Conservation (phyloP, 2,888 invertebrate species). For the Cephalotes varians region DNA sequence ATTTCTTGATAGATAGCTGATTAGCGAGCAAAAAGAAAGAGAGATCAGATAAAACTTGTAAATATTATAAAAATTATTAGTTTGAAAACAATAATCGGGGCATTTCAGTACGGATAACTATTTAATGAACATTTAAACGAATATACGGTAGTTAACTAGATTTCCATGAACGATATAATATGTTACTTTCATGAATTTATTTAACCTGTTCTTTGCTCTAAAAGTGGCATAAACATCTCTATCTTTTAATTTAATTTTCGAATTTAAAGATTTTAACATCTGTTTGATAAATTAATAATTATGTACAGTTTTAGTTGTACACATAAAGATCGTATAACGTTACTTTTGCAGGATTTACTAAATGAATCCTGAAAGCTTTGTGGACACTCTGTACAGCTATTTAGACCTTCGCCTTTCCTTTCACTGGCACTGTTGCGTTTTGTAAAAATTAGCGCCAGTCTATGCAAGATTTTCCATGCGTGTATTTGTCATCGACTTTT, state of each 20-base stretch:
- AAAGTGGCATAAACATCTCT: background rate
- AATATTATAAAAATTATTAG: background rate
- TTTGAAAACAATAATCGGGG: background rate
- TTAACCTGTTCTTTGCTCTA: background rate
- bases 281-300: background rate
- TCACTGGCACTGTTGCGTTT: constrained; percentile 77
- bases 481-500: constrained; percentile 31
- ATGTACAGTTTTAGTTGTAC: background rate
- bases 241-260: background rate
- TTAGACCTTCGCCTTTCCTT: constrained; percentile 79
- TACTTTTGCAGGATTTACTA: background rate
- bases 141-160: background rate
- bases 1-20: background rate
- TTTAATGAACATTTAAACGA: background rate
- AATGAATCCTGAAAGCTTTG: constrained; percentile 2
- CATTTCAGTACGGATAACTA: background rate
- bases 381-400: constrained; percentile 56
- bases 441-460: constrained; percentile 72
- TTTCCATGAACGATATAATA: background rate
- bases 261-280: background rate
- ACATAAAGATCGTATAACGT: background rate
- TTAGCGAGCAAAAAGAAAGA: background rate
- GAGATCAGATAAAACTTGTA: background rate
- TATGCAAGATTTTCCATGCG: constrained; percentile 24
- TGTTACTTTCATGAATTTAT: constrained; percentile 21